A percentile compares a stretch with the other conserved stretches of the same genome.
Conservation (phyloP, 2,888 invertebrate species). For the Phalangium opilio region DNA sequence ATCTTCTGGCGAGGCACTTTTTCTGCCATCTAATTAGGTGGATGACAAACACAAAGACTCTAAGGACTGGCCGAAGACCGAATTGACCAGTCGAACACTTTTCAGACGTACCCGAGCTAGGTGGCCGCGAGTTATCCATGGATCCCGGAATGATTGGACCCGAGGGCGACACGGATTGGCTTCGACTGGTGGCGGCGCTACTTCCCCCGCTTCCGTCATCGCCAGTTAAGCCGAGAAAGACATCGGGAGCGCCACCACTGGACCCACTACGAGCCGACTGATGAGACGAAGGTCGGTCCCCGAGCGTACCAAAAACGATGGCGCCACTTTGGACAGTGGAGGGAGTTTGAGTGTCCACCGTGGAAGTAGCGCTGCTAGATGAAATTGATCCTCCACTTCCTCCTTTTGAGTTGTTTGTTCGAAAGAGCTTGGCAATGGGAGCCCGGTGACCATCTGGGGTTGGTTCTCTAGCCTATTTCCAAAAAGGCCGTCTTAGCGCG, state of each 20-base stretch:
- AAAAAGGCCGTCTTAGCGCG: background rate
- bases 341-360: constrained; percentile 70
- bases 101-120: constrained; percentile 29
- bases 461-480: constrained; percentile 38
- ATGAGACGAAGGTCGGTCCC: too few relatives aligned
- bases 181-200: constrained; percentile 22
- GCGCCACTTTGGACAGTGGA: constrained; percentile 30
- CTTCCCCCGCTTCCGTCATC: constrained; percentile 20
- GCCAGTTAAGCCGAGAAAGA: background rate
- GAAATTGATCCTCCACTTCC: background rate
- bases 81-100: too few relatives aligned
- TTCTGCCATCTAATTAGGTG: constrained; percentile 9
- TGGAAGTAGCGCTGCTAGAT: constrained; percentile 17
- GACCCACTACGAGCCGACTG: too few relatives aligned
- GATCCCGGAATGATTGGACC: constrained; percentile 40
- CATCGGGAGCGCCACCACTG: too few relatives aligned
- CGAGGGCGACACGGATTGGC: constrained; percentile 48
- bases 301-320: too few relatives aligned
- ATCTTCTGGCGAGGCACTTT: constrained; percentile 19
- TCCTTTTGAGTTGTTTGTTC: constrained; percentile 23
- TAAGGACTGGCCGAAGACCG: too few relatives aligned
- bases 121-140: constrained; percentile 42
- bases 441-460: constrained; percentile 75
- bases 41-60: too few relatives aligned
- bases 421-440: constrained; percentile 58